Conservation (phyloP, 2,113 vertebrate species). For the Pseudorectes ferrugineus region DNA sequence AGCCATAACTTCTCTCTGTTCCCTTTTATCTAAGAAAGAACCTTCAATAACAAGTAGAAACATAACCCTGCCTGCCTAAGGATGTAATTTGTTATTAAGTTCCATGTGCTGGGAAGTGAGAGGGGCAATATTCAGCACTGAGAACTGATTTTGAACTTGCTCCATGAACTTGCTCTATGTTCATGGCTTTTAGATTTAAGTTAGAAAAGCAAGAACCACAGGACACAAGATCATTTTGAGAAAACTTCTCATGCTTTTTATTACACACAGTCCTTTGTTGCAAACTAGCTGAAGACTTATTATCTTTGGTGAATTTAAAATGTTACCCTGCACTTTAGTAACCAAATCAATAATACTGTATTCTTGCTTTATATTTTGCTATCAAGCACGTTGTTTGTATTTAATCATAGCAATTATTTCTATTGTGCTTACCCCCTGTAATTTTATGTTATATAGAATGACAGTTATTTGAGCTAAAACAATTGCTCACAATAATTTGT, state of each 20-base stretch:
- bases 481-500: not conserved
- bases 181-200: not conserved
- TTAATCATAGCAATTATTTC: constrained; percentile 34
- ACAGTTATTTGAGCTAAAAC: constrained; percentile 42
- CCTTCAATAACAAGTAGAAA: not conserved
- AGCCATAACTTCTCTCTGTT: not conserved
- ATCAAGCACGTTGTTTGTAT: not conserved
- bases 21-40: not conserved
- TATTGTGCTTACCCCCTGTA: not conserved
- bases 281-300: not conserved
- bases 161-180: not conserved
- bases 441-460: not conserved
- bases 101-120: not conserved
- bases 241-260: not conserved
- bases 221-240: not conserved
- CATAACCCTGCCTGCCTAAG: not conserved
- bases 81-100: not conserved
- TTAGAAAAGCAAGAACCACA: not conserved
- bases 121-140: not conserved
- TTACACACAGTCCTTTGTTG: not conserved
- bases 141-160: not conserved
- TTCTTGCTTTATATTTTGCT: not conserved
- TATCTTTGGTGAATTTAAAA: not conserved
- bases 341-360: not conserved
- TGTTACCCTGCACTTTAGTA: not conserved